A percentile compares a stretch with the other conserved stretches of the same genome.
Evolutionary conservation across 2,797 vertebrate species (phyloP).

Genomic region (Rallus crepitans): DNA sequence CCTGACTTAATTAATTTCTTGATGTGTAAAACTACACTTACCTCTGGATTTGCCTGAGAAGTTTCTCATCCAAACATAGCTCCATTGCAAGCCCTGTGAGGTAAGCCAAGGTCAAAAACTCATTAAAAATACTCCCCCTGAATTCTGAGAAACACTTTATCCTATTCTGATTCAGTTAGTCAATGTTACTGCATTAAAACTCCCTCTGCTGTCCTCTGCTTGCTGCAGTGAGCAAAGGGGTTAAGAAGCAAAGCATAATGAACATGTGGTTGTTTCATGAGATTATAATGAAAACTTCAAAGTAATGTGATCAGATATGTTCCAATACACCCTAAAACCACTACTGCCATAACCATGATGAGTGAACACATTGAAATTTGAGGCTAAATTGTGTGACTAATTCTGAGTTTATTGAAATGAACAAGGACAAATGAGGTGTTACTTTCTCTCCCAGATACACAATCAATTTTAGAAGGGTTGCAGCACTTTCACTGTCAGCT

Average conservation of each 20-base stretch:
- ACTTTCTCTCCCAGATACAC: neutral
- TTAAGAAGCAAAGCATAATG: slow-evolving; percentile 1
- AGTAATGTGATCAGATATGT: slow-evolving; percentile 37
- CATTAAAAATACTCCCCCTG: neutral
- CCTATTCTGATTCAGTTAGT: neutral
- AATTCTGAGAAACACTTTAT: neutral
- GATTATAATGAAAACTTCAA: slow-evolving; percentile 6
- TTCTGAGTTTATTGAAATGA: slow-evolving; percentile 56
- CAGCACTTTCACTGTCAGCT: neutral
- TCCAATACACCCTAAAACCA: slow-evolving; percentile 15
- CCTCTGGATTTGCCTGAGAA: neutral
- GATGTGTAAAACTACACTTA: neutral
- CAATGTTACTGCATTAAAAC: neutral
- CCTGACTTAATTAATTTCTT: neutral
- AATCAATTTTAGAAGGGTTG: neutral
- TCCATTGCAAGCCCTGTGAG: neutral
- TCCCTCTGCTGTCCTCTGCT: neutral
- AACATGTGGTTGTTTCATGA: neutral
- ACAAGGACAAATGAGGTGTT: slow-evolving; percentile 57
- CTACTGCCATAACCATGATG: neutral
- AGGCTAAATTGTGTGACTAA: slow-evolving; percentile 44
- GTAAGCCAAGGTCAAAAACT: neutral
- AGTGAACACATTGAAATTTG: slow-evolving; percentile 23
- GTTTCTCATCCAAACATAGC: neutral
- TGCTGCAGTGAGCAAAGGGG: neutral